phyloP scores from a whole-genome alignment of 2,797 vertebrate genomes.

The Tamandua tetradactyla region DNA sequence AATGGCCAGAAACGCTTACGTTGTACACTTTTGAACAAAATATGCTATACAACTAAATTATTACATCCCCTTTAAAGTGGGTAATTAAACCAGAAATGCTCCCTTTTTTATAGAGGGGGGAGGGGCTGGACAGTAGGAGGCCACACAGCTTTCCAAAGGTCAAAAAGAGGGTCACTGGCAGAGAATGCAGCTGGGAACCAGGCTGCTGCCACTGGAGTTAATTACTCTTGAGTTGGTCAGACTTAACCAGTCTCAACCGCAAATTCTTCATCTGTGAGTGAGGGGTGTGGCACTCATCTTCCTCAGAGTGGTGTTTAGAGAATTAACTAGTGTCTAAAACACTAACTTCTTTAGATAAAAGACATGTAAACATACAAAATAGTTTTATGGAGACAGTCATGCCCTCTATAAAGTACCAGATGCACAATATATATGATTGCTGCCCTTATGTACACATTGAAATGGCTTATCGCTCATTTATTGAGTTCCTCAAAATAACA shows the following conservation, averaged over 20 bases:
- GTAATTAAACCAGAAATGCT: constrained; percentile 30
- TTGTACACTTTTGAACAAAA: constrained; percentile 54
- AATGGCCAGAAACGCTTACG: constrained; percentile 60
- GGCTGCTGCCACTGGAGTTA: not conserved
- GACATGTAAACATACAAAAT: not conserved
- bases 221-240: constrained; percentile 1
- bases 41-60: constrained; percentile 49
- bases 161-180: not conserved
- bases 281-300: not conserved
- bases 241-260: not conserved
- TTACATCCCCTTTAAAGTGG: constrained; percentile 36
- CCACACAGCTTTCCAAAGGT: not conserved
- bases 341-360: constrained; percentile 55
- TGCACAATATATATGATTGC: not conserved
- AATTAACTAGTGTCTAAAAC: constrained; percentile 35
- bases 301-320: not conserved
- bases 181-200: constrained; percentile 44
- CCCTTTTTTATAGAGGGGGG: not conserved
- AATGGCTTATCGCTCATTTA: not conserved
- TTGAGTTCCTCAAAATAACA: not conserved
- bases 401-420: constrained; percentile 12
- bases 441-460: not conserved
- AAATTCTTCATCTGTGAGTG: constrained; percentile 35
- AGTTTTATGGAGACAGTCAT: constrained; percentile 33
- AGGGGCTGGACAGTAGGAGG: not conserved